Evolutionary conservation across 2,888 invertebrate genomes (phyloP), one percentile per base, ranked within the genome.

Genomic region (Cylindroiulus punctatus): DNA sequence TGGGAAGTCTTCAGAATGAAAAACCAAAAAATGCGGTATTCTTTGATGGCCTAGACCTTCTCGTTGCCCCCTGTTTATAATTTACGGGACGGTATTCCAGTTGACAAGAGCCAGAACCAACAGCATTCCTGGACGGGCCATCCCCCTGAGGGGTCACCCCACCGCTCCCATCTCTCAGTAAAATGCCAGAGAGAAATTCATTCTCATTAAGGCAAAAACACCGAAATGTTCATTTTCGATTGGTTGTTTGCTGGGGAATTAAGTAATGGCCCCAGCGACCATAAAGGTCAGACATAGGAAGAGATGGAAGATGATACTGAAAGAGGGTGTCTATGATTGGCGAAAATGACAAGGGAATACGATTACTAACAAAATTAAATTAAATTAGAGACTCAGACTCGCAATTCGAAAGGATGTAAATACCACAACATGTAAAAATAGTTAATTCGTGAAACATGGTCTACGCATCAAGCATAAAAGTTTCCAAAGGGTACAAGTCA

Each of bases 1-100:
- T 52, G 52, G 52, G 52, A 52, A 52, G 52, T 52, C 81, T 81
- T 17, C 30, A 26, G 81, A 81, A 81, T 81, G 81, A 81, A 81
- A 81, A 81, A 36, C 30, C 14, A n/a, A 5, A 81, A 81, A n/a
- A 32, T 32, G 81, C 81, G 81, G 81, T 36, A 36, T 36, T 81
- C 81, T 81, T 81, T 81, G 81, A 81, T 81, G 81, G 81, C 81
- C 81, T 81, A 81, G 81, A 81, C 81, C 81, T 81, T 81, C 81
- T 12, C 30, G 14, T 81, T 81, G 81, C 81, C 81, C 81, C 36
- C 26, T 81, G n/a, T 81, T 81, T 32, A 32, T 30, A 14, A 32
- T 81, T 81, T 32, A 30, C 32, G 36, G 81, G 36, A 81, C 36
- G 81, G 81, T 81, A 26, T 81, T 81, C 30, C 81, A 81, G 81